phyloP scores from a whole-genome alignment of 2,888 invertebrate species.

The Lutraria lutraria region DNA sequence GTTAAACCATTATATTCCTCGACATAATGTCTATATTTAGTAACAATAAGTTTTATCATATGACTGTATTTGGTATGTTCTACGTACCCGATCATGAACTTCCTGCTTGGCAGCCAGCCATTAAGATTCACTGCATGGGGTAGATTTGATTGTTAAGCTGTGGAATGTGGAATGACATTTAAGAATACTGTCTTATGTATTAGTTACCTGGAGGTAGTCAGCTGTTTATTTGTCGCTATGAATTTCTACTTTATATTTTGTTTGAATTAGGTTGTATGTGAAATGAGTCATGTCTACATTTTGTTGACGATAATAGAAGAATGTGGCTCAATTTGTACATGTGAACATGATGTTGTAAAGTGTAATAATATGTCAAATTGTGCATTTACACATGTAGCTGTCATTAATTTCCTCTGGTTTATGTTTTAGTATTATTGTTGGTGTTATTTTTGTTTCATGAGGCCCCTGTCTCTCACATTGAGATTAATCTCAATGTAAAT shows the following conservation, averaged over 20 bases:
- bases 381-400: not conserved
- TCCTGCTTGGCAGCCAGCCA: constrained; percentile 39
- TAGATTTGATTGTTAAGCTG: constrained; percentile 28
- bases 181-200: constrained; percentile 50
- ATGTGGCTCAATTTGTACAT: not conserved
- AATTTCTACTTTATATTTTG: constrained; percentile 14
- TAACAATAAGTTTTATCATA: not conserved
- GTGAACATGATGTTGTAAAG: not conserved
- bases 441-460: too few species aligned
- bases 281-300: constrained; percentile 6
- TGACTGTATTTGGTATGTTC: constrained; percentile 18
- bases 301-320: not conserved
- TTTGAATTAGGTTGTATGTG: constrained; percentile 3
- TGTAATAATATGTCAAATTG: not conserved
- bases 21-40: constrained; percentile 28
- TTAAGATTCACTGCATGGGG: constrained; percentile 21
- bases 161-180: constrained; percentile 44
- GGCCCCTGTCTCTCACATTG: too few species aligned
- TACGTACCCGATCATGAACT: constrained; percentile 34
- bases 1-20: not conserved
- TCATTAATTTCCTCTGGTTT: not conserved
- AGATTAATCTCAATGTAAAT: too few species aligned
- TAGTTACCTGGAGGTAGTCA: not conserved
- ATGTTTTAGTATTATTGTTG: too few species aligned
- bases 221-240: constrained; percentile 35